Base-by-base conservation (phyloP, 2,113 vertebrate species). In the Albula goreensis region DNA sequence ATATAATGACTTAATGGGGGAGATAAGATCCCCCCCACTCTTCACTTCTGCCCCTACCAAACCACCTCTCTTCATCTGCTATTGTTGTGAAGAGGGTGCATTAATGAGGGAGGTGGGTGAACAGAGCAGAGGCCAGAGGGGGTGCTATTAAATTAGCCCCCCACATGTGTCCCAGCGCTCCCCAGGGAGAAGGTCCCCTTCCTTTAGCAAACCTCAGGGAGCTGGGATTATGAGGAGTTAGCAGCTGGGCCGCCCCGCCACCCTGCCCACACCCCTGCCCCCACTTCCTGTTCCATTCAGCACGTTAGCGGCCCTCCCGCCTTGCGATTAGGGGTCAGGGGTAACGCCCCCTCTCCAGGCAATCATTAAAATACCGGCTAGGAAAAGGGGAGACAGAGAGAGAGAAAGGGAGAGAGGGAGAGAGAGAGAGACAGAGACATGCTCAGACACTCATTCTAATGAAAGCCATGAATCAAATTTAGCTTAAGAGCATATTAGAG, bases 261-360 rank as follows among this genome's bases (percentile, higher is more conserved):
- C 95, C 3, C 77, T 56, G 31, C 77, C 51, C 11, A 12, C 50
- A 10, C 95, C 95, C 95, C 91, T 95, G 93, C 95, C 53, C 52
- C 77, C 25, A 2, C 31, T 41, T 41, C 31, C 31, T 41, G 31
- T 4, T 51, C 83, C 80, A 53, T 19, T 50, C 85, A 95, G 96
- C 96, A 96, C 95, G 96, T 96, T 96, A 95, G 94, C 96, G 95
- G 95, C 94, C 96, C 96, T 95, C 95, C 95, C 96, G 95, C 92
- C 94, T 96, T 95, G 96, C 98, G 98, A 99, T 98, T 97, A 97
- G 99, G 97, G 97, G 98, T 99, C 97, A 98, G 97, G 96, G 94
- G 96, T 93, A 97, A 97, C 97, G 97, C 97, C 97, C 98, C 96
- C 96, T 99, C 97, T 96, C 96, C 96, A 97, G 97, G 98, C 97